phyloP scores from a whole-genome alignment of 2,113 vertebrate genomes.

The Erpornis zantholeuca region DNA sequence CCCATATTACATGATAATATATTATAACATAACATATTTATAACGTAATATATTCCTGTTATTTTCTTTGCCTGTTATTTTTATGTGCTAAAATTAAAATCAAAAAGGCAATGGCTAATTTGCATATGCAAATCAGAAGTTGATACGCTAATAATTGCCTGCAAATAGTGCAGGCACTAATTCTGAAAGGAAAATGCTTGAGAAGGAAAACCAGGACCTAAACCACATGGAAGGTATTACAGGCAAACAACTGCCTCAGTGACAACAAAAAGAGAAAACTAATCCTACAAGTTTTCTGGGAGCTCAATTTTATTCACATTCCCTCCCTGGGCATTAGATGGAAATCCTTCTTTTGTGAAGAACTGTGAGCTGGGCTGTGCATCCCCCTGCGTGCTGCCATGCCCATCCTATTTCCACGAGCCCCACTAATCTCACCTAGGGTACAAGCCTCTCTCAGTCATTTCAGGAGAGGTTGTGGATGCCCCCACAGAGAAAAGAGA shows the following conservation, averaged over 20 bases:
- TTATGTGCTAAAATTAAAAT: background rate
- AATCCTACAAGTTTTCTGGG: background rate
- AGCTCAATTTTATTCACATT: background rate
- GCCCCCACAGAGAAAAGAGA: fast-evolving
- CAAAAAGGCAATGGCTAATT: background rate
- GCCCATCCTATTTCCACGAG: background rate
- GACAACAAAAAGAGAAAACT: background rate
- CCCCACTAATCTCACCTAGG: fast-evolving
- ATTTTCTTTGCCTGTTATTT: background rate
- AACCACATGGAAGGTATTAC: fast-evolving
- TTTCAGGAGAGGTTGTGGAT: background rate
- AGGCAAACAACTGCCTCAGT: background rate
- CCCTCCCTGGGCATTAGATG: background rate
- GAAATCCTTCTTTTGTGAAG: slow-evolving; percentile 1
- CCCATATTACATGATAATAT: background rate
- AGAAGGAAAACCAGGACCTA: background rate
- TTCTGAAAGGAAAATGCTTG: background rate
- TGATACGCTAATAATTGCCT: background rate
- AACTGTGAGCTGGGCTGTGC: background rate
- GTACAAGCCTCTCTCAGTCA: fast-evolving
- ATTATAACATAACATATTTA: background rate
- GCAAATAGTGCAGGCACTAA: background rate
- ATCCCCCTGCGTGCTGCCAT: background rate
- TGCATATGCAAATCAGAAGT: background rate
- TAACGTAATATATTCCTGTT: background rate